These are phyloP conservation scores for Scomber scombrus DNA, from an alignment of 2,113 vertebrate species.

Conservation along the genomic window DNA sequence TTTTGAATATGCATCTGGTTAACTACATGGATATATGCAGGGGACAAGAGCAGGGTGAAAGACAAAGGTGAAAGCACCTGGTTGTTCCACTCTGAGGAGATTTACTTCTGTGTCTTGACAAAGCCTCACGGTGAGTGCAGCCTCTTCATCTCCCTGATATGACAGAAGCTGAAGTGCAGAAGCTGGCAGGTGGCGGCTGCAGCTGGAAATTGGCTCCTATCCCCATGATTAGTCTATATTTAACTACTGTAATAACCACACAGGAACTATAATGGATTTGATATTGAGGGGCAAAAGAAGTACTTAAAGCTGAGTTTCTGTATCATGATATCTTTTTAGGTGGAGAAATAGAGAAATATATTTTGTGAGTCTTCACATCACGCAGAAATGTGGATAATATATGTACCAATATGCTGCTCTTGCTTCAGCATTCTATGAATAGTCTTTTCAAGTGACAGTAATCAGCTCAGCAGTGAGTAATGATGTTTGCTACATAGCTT, in stretches of 20 bases:
- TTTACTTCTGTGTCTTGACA: neutral
- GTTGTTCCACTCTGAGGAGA: slow-evolving; percentile 18
- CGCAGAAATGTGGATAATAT: neutral
- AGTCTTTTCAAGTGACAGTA: slow-evolving; percentile 3
- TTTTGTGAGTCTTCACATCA: neutral
- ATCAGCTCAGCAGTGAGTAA: slow-evolving; percentile 2
- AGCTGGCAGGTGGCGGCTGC: slow-evolving; percentile 14
- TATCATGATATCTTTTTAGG: neutral
- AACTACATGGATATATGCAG: neutral
- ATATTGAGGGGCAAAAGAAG: slow-evolving; percentile 5
- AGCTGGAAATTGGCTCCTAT: slow-evolving; percentile 19
- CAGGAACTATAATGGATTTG: neutral
- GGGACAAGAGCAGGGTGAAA: neutral
- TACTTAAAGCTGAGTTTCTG: neutral
- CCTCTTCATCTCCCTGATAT: slow-evolving; percentile 25
- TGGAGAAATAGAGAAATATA: neutral
- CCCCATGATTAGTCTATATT: slow-evolving; percentile 29
- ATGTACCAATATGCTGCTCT: neutral
- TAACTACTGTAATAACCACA: slow-evolving; percentile 20
- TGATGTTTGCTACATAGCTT: neutral
- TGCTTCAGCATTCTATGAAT: neutral
- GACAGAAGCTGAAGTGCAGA: neutral
- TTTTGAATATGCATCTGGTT: slow-evolving; percentile 17
- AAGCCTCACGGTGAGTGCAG: neutral
- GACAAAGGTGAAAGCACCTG: neutral